phyloP scores from a whole-genome alignment of 2,797 vertebrate species.

The Diglossa cyanea region DNA sequence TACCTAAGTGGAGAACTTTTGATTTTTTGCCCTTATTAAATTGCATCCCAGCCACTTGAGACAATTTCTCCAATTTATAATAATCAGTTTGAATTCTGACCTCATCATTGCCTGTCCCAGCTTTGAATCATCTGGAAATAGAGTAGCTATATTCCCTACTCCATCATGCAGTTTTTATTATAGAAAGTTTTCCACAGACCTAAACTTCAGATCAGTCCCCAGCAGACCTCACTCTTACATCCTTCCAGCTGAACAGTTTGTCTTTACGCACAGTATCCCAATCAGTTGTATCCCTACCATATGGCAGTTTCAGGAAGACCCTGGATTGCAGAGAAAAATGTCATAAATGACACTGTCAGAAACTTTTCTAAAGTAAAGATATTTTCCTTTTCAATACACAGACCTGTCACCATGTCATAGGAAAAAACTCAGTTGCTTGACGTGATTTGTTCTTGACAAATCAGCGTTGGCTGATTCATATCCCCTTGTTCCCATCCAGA shows the following conservation, averaged over 20 bases:
- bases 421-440: background rate
- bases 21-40: constrained; percentile 21
- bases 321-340: background rate
- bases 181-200: background rate
- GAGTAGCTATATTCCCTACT: background rate
- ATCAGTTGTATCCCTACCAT: background rate
- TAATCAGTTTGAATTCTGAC: constrained; percentile 12
- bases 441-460: constrained; percentile 15
- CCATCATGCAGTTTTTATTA: background rate
- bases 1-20: constrained; percentile 33
- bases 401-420: constrained; percentile 5
- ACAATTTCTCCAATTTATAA: constrained; percentile 18
- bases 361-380: background rate
- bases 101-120: background rate
- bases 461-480: background rate
- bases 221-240: background rate
- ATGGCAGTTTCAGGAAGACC: background rate
- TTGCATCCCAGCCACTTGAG: background rate
- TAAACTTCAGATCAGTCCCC: background rate
- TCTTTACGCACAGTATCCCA: background rate
- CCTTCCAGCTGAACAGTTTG: constrained; percentile 6
- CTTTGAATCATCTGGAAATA: background rate
- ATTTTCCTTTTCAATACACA: constrained; percentile 21
- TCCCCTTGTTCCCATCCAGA: background rate
- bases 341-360: background rate